Evolutionary conservation across 2,888 invertebrate genomes (phyloP), one percentile per base, ranked within the genome.

Genomic region (Philaethria dido): DNA sequence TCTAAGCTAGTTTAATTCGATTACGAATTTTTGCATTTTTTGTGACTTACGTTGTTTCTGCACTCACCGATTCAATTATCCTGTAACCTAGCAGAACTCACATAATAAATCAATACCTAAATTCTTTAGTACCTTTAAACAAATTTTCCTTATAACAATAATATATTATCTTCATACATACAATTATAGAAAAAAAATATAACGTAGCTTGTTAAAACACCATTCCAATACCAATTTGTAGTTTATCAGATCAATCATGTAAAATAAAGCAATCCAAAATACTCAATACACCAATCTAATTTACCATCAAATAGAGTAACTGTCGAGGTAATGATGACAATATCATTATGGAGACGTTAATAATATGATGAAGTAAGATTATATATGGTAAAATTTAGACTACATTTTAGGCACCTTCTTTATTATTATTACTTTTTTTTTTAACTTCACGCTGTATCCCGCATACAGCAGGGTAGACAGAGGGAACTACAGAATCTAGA

Each of bases 251-350:
- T 64, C 48, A 57, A 47, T 64, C 36, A 22, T 22, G 22, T 42
- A 75, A 77, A 79, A 83, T 81, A 77, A 79, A 80, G 79, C 82
- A 82, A 84, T 83, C 81, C n/a, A 57, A 57, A 57, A 52, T 39
- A n/a, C n/a, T 29, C 29, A 29, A 4, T 39, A 57, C 14, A 11
- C 57, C 76, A 81, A 82, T 81, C 69, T 69, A 62, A 69, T 65
- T 70, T 70, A 47, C 47, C 29, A 55, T 68, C 59, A 68, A 72
- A 72, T 69, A 73, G 74, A 81, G 64, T 47, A 42, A 57, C 45
- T 45, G 29, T 47, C 47, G 33, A 47, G 14, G 45, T 60, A 60
- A 60, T 60, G 14, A 60, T 60, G 45, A 45, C 60, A 60, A 47
- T 60, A 60, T 70, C n/a, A 55, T 80, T 78, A 73, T 71, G 78